Evolutionary conservation across 2,888 invertebrate genomes (phyloP).

Genomic region (Rhingia rostrata): DNA sequence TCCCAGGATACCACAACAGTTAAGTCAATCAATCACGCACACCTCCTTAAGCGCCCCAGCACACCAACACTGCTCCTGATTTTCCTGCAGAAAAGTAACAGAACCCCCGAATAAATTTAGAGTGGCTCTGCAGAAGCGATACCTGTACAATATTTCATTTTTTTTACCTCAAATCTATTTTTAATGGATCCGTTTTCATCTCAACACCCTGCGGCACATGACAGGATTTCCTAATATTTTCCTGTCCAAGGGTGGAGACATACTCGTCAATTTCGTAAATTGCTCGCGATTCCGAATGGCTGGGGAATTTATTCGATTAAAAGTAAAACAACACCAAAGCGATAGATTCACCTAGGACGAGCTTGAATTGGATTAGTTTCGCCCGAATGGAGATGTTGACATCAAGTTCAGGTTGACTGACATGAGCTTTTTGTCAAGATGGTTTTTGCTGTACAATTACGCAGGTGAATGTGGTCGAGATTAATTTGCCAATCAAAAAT

Average conservation of each 20-base stretch:
- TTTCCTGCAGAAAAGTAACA: not conserved
- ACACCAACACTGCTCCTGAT: too few relatives aligned
- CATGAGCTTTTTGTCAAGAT: not conserved
- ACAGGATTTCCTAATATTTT: not conserved
- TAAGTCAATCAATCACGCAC: constrained; percentile 6
- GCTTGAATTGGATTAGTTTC: constrained; percentile 1
- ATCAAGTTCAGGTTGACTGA: not conserved
- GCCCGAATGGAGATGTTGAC: not conserved
- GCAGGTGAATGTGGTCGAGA: too few relatives aligned
- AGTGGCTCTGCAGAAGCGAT: not conserved
- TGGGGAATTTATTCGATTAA: not conserved
- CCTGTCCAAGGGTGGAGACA: not conserved
- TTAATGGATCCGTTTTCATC: constrained; percentile 24
- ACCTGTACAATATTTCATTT: not conserved
- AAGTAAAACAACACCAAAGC: not conserved
- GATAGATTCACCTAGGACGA: not conserved
- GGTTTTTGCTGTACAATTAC: not conserved
- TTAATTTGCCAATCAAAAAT: not conserved
- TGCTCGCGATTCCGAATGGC: not conserved
- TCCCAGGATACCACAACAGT: not conserved
- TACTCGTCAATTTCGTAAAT: constrained; percentile 10
- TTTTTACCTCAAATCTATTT: not conserved
- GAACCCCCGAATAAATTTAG: not conserved
- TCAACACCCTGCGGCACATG: not conserved
- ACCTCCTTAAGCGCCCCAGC: not conserved